phyloP scores from a whole-genome alignment of 2,888 invertebrate species.

The Zonitis immaculata region DNA sequence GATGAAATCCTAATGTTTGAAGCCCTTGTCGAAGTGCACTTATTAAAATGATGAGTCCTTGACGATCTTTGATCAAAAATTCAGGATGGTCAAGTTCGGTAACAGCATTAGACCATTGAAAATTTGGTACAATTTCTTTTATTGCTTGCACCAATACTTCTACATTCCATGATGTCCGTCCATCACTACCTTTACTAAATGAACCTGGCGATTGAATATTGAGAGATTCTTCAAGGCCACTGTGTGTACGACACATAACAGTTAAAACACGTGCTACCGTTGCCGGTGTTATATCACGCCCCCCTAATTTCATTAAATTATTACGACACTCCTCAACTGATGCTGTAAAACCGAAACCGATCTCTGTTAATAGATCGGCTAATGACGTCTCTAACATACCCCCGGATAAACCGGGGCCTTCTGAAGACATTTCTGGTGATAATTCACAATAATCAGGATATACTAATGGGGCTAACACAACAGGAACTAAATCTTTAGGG shows the following conservation, averaged over 20 bases:
- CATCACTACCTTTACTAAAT: constrained; percentile 45
- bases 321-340: constrained; percentile 84
- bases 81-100: constrained; percentile 86
- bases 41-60: constrained; percentile 76
- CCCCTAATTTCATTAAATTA: constrained; percentile 75
- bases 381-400: constrained; percentile 67
- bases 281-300: constrained; percentile 75
- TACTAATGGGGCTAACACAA: constrained; percentile 82
- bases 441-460: constrained; percentile 74
- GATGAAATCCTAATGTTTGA: constrained; percentile 66
- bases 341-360: constrained; percentile 81
- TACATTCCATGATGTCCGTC: constrained; percentile 77
- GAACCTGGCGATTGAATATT: constrained; percentile 60
- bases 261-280: constrained; percentile 79
- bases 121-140: constrained; percentile 78
- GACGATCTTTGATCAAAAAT: constrained; percentile 82
- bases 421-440: constrained; percentile 60
- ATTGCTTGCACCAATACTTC: constrained; percentile 91
- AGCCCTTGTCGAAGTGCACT: constrained; percentile 78
- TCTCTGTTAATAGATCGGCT: constrained; percentile 84
- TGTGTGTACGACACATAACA: constrained; percentile 81
- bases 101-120: constrained; percentile 92
- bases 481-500: constrained; percentile 81
- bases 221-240: constrained; percentile 61
- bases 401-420: constrained; percentile 54